Conservation (phyloP, 2,113 vertebrate genomes). For the Mandrillus leucophaeus region DNA sequence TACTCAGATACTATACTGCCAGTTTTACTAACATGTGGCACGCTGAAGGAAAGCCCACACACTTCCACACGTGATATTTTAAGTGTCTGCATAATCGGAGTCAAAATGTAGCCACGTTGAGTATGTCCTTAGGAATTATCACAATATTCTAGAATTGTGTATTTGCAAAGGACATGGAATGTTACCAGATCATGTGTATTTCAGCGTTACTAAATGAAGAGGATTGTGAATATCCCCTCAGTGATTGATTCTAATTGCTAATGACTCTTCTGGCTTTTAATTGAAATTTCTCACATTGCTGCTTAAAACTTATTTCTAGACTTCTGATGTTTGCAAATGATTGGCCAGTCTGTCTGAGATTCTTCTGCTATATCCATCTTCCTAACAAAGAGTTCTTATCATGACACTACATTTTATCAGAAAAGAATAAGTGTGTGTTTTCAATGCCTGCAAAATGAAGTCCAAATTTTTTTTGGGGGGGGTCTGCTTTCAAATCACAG, state of each 20-base stretch:
- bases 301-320: conserved; percentile 5
- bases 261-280: conserved; percentile 8
- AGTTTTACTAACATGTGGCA: background rate
- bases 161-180: background rate
- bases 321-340: background rate
- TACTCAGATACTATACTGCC: background rate
- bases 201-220: background rate
- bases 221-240: background rate
- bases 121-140: background rate
- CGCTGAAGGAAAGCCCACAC: background rate
- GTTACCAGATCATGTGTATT: background rate
- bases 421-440: background rate
- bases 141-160: background rate
- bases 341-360: background rate
- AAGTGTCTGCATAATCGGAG: conserved; percentile 3
- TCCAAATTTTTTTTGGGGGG: background rate
- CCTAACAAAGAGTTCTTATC: background rate
- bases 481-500: background rate
- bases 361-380: background rate
- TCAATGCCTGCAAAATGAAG: background rate
- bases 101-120: background rate
- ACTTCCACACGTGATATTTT: background rate
- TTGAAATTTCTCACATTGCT: background rate
- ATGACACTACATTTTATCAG: background rate
- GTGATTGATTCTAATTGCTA: background rate